Conservation (phyloP, 2,797 vertebrate genomes). For the Neopelma chrysocephalum region DNA sequence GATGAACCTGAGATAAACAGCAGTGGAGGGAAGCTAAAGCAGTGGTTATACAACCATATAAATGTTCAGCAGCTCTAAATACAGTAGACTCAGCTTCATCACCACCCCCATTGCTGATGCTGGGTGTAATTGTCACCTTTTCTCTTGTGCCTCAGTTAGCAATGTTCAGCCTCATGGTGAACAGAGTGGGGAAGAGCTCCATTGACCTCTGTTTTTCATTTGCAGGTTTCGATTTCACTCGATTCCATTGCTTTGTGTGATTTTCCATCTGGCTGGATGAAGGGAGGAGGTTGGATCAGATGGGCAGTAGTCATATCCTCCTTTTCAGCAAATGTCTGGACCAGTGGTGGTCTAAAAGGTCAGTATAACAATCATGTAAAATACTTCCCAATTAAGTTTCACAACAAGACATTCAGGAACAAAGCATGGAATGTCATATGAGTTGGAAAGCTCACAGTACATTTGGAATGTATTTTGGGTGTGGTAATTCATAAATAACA, state of each 20-base stretch:
- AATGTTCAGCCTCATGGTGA: fast-evolving
- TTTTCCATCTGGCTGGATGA: not conserved
- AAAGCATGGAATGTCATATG: not conserved
- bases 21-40: not conserved
- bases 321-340: not conserved
- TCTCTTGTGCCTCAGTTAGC: not conserved
- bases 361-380: not conserved
- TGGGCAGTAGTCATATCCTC: fast-evolving
- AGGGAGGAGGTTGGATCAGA: not conserved
- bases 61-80: not conserved
- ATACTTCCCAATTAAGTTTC: not conserved
- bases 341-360: not conserved
- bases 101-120: no score
- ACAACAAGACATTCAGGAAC: not conserved
- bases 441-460: not conserved
- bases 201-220: not conserved
- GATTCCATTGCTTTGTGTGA: not conserved
- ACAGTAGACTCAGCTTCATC: not conserved
- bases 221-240: not conserved
- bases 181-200: not conserved
- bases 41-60: not conserved
- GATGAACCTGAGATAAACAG: not conserved
- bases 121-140: not conserved
- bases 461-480: not conserved
- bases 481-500: not conserved